Conservation (phyloP, 2,888 invertebrate species). For the Stenodema calcarata region DNA sequence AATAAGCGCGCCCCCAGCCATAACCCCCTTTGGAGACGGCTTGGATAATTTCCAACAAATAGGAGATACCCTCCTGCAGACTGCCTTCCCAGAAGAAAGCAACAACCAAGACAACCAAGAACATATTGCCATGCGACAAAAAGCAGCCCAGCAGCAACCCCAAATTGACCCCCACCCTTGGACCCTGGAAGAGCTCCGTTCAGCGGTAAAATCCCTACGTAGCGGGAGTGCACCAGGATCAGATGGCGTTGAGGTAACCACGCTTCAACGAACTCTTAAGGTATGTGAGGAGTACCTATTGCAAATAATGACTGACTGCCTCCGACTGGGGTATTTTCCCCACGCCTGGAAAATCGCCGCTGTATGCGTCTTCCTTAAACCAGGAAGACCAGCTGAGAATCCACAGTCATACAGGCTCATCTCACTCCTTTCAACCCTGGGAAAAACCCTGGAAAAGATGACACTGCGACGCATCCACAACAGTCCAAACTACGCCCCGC, state of each 20-base stretch:
- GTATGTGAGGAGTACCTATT: not conserved
- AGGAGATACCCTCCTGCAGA: not conserved
- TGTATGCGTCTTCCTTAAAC: conserved; percentile 13
- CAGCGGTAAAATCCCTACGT: not conserved
- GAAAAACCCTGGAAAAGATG: conserved; percentile 19
- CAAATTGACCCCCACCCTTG: not conserved
- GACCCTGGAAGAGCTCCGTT: not conserved
- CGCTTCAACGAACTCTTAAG: not conserved
- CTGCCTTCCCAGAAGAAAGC: not conserved
- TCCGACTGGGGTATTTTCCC: conserved; percentile 12
- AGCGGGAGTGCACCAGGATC: not conserved
- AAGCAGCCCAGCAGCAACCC: not conserved
- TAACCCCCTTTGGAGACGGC: not conserved
- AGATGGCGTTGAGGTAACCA: not conserved
- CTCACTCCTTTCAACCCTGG: not conserved
- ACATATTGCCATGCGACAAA: not conserved
- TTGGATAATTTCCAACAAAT: not conserved
- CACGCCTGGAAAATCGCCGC: not conserved
- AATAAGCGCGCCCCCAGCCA: not conserved
- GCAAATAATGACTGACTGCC: conserved; percentile 3
- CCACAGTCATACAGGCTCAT: conserved; percentile 16
- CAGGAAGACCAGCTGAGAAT: not conserved
- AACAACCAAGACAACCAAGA: not conserved
- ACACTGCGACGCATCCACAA: not conserved
- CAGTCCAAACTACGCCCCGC: not conserved